phyloP scores from a whole-genome alignment of 2,888 invertebrate species.

The Galeruca laticollis region DNA sequence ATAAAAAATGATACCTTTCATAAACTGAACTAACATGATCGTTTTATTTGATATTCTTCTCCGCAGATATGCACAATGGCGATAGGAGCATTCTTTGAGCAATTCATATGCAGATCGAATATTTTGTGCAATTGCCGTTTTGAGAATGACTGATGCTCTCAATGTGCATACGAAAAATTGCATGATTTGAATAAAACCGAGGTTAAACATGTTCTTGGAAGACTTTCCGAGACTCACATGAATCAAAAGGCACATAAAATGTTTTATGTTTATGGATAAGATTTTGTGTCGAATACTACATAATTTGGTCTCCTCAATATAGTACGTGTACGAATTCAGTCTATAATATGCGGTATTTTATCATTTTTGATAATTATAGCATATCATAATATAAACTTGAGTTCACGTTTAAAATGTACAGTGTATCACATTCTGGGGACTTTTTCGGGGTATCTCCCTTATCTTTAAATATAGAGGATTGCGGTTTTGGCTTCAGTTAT shows the following conservation, averaged over 20 bases:
- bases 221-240: slow-evolving; percentile 9
- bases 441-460: too few species aligned
- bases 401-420: too few species aligned
- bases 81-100: slow-evolving; percentile 49
- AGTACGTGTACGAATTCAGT: too few species aligned
- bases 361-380: too few species aligned
- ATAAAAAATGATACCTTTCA: neutral
- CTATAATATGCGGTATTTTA: too few species aligned
- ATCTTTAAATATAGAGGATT: too few species aligned
- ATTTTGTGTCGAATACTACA: neutral
- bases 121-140: slow-evolving; percentile 57
- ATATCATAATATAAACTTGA: too few species aligned
- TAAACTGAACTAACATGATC: neutral
- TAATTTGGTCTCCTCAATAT: neutral
- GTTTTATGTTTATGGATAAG: slow-evolving; percentile 21
- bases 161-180: slow-evolving; percentile 54
- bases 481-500: too few species aligned
- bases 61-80: slow-evolving; percentile 48
- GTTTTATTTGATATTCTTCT: slow-evolving; percentile 8
- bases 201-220: neutral
- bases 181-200: slow-evolving; percentile 58
- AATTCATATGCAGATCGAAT: slow-evolving; percentile 57
- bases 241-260: slow-evolving; percentile 20
- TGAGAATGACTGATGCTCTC: slow-evolving; percentile 57
- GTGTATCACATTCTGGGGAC: too few species aligned